A percentile compares a stretch with the other conserved stretches of the same genome.
phyloP scores from a whole-genome alignment of 2,113 vertebrate species.

The Percina caprodes region DNA sequence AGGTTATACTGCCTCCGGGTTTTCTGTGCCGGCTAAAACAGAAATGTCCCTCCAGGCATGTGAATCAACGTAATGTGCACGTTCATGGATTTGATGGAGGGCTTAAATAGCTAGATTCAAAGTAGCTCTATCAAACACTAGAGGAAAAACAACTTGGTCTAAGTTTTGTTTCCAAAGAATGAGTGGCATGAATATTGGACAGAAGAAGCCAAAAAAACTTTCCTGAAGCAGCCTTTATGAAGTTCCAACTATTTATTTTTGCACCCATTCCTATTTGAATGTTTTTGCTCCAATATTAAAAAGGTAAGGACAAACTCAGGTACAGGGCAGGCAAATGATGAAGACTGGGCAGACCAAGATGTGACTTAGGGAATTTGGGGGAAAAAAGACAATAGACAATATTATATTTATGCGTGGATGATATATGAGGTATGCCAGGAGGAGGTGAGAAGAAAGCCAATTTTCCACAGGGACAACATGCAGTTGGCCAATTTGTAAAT shows the following conservation, averaged over 20 bases:
- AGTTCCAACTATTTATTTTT: slow-evolving; percentile 3
- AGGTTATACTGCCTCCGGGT: not conserved
- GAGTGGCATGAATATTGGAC: not conserved
- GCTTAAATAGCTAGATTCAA: not conserved
- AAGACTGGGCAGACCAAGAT: slow-evolving; percentile 12
- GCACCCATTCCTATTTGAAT: slow-evolving; percentile 23
- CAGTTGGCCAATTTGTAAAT: slow-evolving; percentile 64
- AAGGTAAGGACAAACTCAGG: slow-evolving; percentile 48
- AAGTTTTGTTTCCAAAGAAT: not conserved
- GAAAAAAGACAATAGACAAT: slow-evolving; percentile 17
- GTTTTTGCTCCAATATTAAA: slow-evolving; percentile 26
- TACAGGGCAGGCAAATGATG: slow-evolving; percentile 21
- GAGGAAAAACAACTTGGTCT: not conserved
- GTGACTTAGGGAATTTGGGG: slow-evolving; percentile 19
- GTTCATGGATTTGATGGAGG: not conserved
- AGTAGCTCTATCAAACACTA: not conserved
- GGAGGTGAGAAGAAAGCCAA: slow-evolving; percentile 45
- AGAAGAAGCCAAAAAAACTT: slow-evolving; percentile 11
- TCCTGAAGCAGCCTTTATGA: slow-evolving; percentile 2
- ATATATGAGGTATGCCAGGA: slow-evolving; percentile 40
- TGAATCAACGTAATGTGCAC: slow-evolving; percentile 3
- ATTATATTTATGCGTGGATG: slow-evolving; percentile 20
- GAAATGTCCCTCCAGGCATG: not conserved
- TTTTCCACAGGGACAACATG: slow-evolving; percentile 38
- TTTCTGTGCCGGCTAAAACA: not conserved